These are phyloP conservation scores for Pangasius macronema DNA, from an alignment of 2,797 vertebrate genomes.

Conservation along the genomic window DNA sequence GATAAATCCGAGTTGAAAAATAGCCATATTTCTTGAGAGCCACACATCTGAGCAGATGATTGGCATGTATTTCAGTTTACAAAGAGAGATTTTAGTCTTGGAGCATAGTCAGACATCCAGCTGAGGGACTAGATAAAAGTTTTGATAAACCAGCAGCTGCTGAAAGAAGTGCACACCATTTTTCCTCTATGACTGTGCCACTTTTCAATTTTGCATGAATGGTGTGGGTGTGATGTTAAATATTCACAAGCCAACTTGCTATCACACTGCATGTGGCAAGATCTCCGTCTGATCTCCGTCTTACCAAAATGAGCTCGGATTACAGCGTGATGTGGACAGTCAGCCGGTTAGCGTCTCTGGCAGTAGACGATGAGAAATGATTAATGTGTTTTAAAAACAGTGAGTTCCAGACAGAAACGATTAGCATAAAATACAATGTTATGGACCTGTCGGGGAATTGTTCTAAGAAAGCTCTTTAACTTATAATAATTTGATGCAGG, in stretches of 20 bases:
- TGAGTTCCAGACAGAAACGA: not conserved
- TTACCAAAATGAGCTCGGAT: conserved; percentile 14
- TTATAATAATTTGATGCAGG: not conserved
- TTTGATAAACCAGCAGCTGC: conserved; percentile 40
- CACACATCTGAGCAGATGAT: conserved; percentile 27
- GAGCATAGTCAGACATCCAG: conserved; percentile 24
- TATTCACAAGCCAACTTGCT: conserved; percentile 41
- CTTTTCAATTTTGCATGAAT: conserved; percentile 40
- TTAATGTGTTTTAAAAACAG: conserved; percentile 10
- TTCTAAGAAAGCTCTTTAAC: not conserved
- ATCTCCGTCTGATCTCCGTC: conserved; percentile 12
- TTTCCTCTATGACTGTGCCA: conserved; percentile 25
- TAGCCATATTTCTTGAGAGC: conserved; percentile 43
- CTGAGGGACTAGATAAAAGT: conserved; percentile 41
- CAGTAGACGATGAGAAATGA: conserved; percentile 1
- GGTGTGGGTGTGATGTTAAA: conserved; percentile 41
- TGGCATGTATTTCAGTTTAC: conserved; percentile 24
- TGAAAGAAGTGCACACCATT: conserved; percentile 28
- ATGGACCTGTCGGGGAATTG: not conserved
- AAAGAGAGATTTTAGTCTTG: conserved; percentile 9
- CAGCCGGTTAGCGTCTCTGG: not conserved
- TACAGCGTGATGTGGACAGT: not conserved
- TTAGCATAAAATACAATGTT: conserved; percentile 12
- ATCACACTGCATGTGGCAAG: conserved; percentile 27
- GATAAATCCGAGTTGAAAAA: conserved; percentile 33